Conservation (phyloP, 2,888 invertebrate species). For the Lepidochitona cinerea region DNA sequence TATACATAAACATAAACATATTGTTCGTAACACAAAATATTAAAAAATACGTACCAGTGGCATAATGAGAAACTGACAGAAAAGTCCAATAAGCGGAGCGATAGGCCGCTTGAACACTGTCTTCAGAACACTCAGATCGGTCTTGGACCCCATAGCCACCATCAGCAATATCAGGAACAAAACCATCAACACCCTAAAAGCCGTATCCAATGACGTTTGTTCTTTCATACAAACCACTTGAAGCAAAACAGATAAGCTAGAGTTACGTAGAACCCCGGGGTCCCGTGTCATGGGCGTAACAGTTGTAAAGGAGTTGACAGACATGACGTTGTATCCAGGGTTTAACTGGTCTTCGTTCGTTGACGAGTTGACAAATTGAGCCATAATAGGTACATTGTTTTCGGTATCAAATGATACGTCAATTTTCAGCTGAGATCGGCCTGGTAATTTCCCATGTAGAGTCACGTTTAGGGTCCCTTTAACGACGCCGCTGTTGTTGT, state of each 20-base stretch:
- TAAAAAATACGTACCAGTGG: constrained; percentile 74
- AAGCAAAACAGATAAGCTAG: not conserved
- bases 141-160: constrained; percentile 72
- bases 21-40: no score
- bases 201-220: constrained; percentile 38
- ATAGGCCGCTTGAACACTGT: constrained; percentile 71
- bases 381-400: no score
- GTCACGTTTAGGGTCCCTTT: not conserved
- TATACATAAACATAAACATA: no score
- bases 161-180: constrained; percentile 67
- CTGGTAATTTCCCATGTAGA: not conserved
- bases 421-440: not conserved
- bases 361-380: no score
- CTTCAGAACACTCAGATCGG: constrained; percentile 68
- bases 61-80: constrained; percentile 74
- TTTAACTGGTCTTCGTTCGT: no score
- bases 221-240: constrained; percentile 37
- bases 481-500: not conserved
- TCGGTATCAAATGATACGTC: no score
- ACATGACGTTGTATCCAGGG: no score
- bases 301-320: not conserved
- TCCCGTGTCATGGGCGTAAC: not conserved
- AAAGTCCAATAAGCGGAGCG: constrained; percentile 73
- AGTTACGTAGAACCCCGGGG: not conserved
- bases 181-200: constrained; percentile 66